These are phyloP conservation scores for Labeo calbasu DNA, from an alignment of 2,797 vertebrate species.

Conservation along the genomic window DNA sequence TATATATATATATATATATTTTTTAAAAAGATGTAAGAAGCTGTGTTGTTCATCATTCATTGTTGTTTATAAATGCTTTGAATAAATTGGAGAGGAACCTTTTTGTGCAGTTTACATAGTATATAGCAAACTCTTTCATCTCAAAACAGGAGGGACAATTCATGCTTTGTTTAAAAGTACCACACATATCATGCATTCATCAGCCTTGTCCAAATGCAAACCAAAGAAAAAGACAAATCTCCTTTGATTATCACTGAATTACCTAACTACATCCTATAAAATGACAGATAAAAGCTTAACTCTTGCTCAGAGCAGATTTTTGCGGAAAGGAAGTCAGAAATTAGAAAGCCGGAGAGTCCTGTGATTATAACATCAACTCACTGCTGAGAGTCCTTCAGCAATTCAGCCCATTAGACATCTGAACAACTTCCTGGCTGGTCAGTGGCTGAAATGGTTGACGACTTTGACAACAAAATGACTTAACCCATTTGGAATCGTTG, in stretches of 20 bases:
- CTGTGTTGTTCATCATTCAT: neutral
- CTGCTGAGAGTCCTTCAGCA: constrained; percentile 17
- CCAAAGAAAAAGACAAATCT: neutral
- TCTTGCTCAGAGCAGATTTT: constrained; percentile 28
- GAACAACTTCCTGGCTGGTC: constrained; percentile 24
- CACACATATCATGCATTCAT: neutral
- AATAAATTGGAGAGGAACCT: neutral
- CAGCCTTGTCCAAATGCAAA: neutral
- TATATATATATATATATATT: too few species aligned
- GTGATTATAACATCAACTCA: constrained; percentile 29
- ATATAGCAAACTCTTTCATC: neutral
- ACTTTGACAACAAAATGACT: constrained; percentile 19
- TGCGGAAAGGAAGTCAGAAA: constrained; percentile 19
- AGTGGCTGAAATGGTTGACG: neutral
- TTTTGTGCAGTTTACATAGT: neutral
- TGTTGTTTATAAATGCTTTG: constrained; percentile 1
- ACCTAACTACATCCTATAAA: constrained; percentile 2
- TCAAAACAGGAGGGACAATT: neutral
- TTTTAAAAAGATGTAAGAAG: neutral
- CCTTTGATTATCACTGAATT: constrained; percentile 17
- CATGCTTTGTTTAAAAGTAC: neutral
- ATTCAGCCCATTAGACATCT: constrained; percentile 22
- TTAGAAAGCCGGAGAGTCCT: neutral
- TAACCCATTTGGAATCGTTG: neutral
- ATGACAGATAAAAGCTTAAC: constrained; percentile 36